A percentile compares a stretch with the other conserved stretches of the same genome.
phyloP scores from a whole-genome alignment of 92 coral and sea anemone genomes.

The Umimayanthus kanabou region DNA sequence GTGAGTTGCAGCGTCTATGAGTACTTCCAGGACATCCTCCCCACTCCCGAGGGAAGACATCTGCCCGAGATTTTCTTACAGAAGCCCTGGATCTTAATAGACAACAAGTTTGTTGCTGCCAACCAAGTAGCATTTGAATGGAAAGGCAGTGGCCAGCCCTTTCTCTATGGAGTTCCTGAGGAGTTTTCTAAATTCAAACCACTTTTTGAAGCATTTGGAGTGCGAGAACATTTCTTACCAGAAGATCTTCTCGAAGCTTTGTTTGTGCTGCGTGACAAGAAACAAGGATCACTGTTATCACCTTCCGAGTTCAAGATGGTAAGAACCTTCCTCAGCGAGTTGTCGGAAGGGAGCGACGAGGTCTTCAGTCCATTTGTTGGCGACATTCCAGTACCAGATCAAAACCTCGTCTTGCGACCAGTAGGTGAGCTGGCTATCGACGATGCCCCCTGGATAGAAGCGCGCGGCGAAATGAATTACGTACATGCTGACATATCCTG shows the following conservation, averaged over 20 bases:
- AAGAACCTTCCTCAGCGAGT: constrained; percentile 74
- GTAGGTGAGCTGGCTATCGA: constrained; percentile 85
- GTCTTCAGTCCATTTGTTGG: constrained; percentile 59
- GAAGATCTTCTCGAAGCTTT: constrained; percentile 81
- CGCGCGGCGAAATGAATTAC: constrained; percentile 55
- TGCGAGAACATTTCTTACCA: constrained; percentile 68
- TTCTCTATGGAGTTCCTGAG: constrained; percentile 80
- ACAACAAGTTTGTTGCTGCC: constrained; percentile 71
- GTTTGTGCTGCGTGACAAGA: constrained; percentile 72
- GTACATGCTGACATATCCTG: constrained; percentile 82
- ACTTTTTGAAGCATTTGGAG: constrained; percentile 77
- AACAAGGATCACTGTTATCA: constrained; percentile 68
- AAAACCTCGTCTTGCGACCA: constrained; percentile 61
- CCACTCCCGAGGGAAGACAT: constrained; percentile 64
- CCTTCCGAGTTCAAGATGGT: constrained; percentile 77
- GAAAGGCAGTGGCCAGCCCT: constrained; percentile 86
- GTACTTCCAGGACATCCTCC: constrained; percentile 70
- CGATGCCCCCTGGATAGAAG: constrained; percentile 85
- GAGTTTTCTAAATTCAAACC: constrained; percentile 75
- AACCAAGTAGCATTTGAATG: constrained; percentile 86
- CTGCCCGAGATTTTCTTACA: constrained; percentile 63
- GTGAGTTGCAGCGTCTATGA: constrained; percentile 76
- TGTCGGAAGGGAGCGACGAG: constrained; percentile 63
- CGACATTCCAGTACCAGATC: constrained; percentile 84
- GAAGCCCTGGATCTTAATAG: constrained; percentile 87